Conservation (phyloP, 2,888 invertebrate genomes). For the Nysson spinosus region DNA sequence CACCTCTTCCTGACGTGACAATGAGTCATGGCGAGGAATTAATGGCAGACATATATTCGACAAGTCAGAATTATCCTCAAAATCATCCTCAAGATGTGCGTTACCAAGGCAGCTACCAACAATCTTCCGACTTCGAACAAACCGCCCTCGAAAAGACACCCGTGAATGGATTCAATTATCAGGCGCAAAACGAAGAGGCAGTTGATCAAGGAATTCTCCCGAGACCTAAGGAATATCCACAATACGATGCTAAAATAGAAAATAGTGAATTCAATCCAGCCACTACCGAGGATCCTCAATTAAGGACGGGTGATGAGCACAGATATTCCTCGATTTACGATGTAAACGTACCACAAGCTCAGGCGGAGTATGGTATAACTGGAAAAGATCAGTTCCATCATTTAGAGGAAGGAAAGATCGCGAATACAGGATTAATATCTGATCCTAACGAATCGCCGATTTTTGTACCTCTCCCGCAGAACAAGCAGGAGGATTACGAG, state of each 20-base stretch:
- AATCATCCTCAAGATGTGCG: constrained; percentile 19
- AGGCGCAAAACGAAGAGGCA: constrained; percentile 50
- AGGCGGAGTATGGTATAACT: constrained; percentile 45
- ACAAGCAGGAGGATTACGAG: constrained; percentile 59
- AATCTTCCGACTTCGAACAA: constrained; percentile 23
- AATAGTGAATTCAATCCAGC: constrained; percentile 52
- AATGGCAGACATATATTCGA: constrained; percentile 53
- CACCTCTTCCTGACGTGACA: constrained; percentile 22
- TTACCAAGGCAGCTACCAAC: constrained; percentile 34
- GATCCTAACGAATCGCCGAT: constrained; percentile 47
- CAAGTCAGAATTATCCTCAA: constrained; percentile 53
- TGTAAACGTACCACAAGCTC: constrained; percentile 33
- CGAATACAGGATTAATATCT: constrained; percentile 10
- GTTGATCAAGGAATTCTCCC: constrained; percentile 43
- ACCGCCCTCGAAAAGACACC: constrained; percentile 56
- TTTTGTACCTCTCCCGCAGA: constrained; percentile 58
- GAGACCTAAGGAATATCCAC: constrained; percentile 59
- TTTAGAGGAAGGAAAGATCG: constrained; percentile 36
- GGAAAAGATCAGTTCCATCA: constrained; percentile 32
- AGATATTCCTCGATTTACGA: constrained; percentile 59
- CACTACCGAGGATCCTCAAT: constrained; percentile 53
- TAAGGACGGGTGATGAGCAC: constrained; percentile 46
- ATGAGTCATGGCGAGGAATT: constrained; percentile 16
- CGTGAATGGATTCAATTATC: constrained; percentile 71
- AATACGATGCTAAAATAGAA: constrained; percentile 61